phyloP scores from a whole-genome alignment of 2,888 invertebrate species.

The Metacarcinus magister region DNA sequence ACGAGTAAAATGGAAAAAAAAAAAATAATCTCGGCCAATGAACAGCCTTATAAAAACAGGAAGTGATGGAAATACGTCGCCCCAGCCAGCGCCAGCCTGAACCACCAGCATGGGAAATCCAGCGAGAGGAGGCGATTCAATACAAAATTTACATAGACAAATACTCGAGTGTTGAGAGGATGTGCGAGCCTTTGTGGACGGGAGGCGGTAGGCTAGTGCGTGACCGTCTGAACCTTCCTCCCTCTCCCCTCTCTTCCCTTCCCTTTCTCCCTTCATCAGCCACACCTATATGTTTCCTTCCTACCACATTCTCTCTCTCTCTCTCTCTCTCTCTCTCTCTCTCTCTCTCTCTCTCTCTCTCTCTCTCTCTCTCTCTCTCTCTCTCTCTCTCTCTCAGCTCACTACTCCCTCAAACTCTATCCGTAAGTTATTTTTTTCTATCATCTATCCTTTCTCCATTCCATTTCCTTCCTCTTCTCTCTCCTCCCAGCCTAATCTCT shows the following conservation, averaged over 20 bases:
- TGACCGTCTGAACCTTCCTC: not conserved
- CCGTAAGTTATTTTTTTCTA: not conserved
- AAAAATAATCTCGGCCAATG: not conserved
- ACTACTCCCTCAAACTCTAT: not conserved
- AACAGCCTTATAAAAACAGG: not conserved
- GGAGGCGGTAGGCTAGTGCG: not conserved
- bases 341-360: slow-evolving; percentile 52
- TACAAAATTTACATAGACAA: slow-evolving; percentile 65
- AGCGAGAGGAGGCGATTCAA: slow-evolving; percentile 23
- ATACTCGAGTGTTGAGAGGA: slow-evolving; percentile 52
- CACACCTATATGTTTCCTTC: not conserved
- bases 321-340: slow-evolving; percentile 57
- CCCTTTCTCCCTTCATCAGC: not conserved
- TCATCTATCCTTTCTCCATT: not conserved
- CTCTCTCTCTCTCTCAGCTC: not conserved
- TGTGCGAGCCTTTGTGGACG: not conserved
- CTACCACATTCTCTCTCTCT: slow-evolving; percentile 40
- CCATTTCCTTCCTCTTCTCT: not conserved
- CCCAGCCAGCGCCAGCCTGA: not conserved
- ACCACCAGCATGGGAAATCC: slow-evolving; percentile 26
- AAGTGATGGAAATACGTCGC: not conserved
- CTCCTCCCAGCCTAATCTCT: not conserved
- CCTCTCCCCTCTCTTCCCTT: not conserved
- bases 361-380: slow-evolving; percentile 7
- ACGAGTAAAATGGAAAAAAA: not conserved